These are phyloP conservation scores for Atethmia centrago DNA, from an alignment of 2,888 invertebrate species.

Conservation along the genomic window DNA sequence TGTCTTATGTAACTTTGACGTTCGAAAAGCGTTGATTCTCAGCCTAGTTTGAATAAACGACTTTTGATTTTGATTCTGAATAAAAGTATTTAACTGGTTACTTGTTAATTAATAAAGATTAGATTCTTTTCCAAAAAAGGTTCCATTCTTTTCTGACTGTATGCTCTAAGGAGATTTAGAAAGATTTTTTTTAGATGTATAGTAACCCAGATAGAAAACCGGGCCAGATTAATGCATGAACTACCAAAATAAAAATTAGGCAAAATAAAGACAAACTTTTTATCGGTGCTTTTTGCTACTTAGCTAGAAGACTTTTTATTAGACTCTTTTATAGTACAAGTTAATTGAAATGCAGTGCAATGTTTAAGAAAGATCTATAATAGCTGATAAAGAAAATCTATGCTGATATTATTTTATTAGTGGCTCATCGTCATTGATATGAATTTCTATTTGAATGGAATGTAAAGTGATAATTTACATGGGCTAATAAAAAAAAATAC, in stretches of 20 bases:
- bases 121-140: background rate
- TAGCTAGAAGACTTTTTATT: background rate
- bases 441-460: background rate
- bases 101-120: background rate
- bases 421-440: background rate
- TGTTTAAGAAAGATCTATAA: background rate
- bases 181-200: background rate
- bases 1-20: too few species aligned
- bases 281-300: too few species aligned
- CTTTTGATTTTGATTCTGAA: too few species aligned
- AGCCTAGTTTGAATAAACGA: too few species aligned
- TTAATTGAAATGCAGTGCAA: background rate
- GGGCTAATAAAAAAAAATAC: background rate
- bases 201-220: background rate
- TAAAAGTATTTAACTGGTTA: background rate
- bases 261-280: background rate
- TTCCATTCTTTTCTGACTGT: background rate
- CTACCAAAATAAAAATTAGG: too few species aligned
- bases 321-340: background rate
- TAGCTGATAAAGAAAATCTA: conserved; percentile 9
- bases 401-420: background rate
- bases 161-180: background rate
- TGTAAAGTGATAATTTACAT: background rate
- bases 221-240: background rate
- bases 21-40: too few species aligned